Evolutionary conservation across 2,797 vertebrate genomes (phyloP), one percentile per base, ranked within the genome.

Genomic region (Setipinna tenuifilis): DNA sequence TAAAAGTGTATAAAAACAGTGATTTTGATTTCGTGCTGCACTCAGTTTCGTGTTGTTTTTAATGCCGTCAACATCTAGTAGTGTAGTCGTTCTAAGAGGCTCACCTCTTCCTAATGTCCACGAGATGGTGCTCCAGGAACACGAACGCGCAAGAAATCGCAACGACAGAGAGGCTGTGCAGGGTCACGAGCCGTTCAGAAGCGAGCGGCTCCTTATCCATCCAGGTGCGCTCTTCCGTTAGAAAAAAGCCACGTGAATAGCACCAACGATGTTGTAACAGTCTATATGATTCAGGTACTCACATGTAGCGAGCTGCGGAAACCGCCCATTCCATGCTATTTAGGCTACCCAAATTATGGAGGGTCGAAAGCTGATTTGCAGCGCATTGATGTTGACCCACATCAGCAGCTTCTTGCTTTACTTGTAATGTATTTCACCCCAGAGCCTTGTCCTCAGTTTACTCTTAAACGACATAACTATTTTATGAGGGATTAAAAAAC

Each of bases 391-490:
- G 23, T 71, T 11, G 62, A 28, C 23, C 62, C 14, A 35, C 5
- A 71, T 31, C 5, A 71, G 5, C 65, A 3, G 5, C 5, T 35
- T 35, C 31, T 11, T 65, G 10, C 12, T 75, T 75, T 75, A 17
- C 0, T 31, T 35, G 25, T 19, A 14, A 12, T 75, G 3, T 75
- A 35, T 75, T 31, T 71, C 17, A 75, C 28, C 28, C 16, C 11
- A 7, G 5, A 6, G 28, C 16, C 28, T 19, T 75, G 68, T 75
- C 28, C 28, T 35, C 31, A 17, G 12, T 35, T 35, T 7, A 75
- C 68, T 75, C 68, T 41, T 75, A 75, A 65, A 75, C 68, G 31
- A 75, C 16, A 35, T 75, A 71, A 75, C 28, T 75, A 68, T 17
- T 17, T 71, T 35, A 28, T 17, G 31, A 35, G 35, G 10, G 31